Evolutionary conservation across 1,140 invertebrate species (phyloP).

Genomic region (Chelonus insularis): DNA sequence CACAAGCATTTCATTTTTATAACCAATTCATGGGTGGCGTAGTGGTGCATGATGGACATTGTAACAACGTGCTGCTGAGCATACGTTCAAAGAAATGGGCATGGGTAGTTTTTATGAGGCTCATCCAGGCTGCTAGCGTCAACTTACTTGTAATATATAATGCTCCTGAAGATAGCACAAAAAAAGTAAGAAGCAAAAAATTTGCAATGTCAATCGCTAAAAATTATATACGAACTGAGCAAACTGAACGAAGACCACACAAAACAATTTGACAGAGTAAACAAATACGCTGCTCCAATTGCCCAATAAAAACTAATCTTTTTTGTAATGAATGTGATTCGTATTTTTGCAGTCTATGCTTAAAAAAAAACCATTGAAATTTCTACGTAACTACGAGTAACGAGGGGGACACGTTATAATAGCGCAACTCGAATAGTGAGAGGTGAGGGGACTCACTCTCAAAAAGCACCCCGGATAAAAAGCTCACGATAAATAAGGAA

Average conservation of each 20-base stretch:
- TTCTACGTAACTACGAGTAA: not conserved
- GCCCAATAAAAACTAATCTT: slow-evolving; percentile 16
- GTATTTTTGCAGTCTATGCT: slow-evolving; percentile 13
- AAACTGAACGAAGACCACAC: slow-evolving; percentile 13
- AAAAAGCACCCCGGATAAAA: slow-evolving; percentile 11
- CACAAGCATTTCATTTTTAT: slow-evolving; percentile 15
- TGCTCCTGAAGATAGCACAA: slow-evolving; percentile 9
- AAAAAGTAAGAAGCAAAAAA: slow-evolving; percentile 17
- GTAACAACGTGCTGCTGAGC: slow-evolving; percentile 20
- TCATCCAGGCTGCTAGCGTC: slow-evolving; percentile 19
- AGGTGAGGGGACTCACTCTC: slow-evolving; percentile 7
- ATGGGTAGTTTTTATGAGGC: slow-evolving; percentile 18
- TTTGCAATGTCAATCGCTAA: slow-evolving; percentile 17
- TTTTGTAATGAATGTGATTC: slow-evolving; percentile 16
- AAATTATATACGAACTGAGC: slow-evolving; percentile 8
- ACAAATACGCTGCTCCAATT: slow-evolving; percentile 16
- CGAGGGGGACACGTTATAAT: not conserved
- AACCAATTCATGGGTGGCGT: slow-evolving; percentile 22
- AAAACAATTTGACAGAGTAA: slow-evolving; percentile 4
- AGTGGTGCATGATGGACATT: slow-evolving; percentile 19
- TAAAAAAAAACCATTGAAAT: slow-evolving; percentile 12
- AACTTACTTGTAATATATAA: slow-evolving; percentile 17
- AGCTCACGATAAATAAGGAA: too few relatives aligned
- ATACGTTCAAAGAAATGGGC: slow-evolving; percentile 26
- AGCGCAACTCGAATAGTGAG: slow-evolving; percentile 7